Evolutionary conservation across 2,797 vertebrate genomes (phyloP), one percentile per base, ranked within the genome.

Genomic region (Staurois parvus): DNA sequence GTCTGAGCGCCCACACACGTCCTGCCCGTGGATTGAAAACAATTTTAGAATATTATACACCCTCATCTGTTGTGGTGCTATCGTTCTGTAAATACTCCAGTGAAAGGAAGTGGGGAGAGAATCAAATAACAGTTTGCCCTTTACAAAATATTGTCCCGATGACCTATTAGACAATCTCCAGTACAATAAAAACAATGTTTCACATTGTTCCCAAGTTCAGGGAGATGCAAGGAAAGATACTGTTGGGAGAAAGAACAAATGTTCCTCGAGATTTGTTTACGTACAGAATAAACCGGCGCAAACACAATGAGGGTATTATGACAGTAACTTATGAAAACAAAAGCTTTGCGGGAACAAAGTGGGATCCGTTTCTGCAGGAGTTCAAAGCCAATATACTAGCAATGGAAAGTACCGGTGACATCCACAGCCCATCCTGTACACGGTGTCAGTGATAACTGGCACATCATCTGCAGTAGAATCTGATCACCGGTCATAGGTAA

Each of bases 301-400:
- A 70, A 74, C 79, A 85, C 84, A 85, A 85, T 81, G 72, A 56
- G 72, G 84, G 72, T 81, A 85, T 85, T 85, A 85, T 85, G 84
- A 75, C 64, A 81, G 79, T 59, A 76, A 73, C 48, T 32, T 62
- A 37, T 37, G 62, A 56, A 76, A 81, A 81, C 56, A 81, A 85
- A 76, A 42, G 40, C 72, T 42, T 42, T 8, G 30, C 29, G 21
- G 48, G 79, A 70, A 84, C 76, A 84, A 79, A 73, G 76, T 52
- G 17, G 40, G 24, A 72, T 73, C 34, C 15, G 42, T 42, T 66
- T 73, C 76, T 66, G 75, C 48, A 29, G 78, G 69, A 84, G 76
- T 73, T 72, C 67, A 77, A 72, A 73, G 83, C 64, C 83, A 78
- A 78, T 72, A 78, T 84, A 64, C 72, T 37, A 78, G 74, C 37